These are phyloP conservation scores for Keiferia lycopersicella DNA, from an alignment of 2,888 invertebrate species.

Conservation along the genomic window DNA sequence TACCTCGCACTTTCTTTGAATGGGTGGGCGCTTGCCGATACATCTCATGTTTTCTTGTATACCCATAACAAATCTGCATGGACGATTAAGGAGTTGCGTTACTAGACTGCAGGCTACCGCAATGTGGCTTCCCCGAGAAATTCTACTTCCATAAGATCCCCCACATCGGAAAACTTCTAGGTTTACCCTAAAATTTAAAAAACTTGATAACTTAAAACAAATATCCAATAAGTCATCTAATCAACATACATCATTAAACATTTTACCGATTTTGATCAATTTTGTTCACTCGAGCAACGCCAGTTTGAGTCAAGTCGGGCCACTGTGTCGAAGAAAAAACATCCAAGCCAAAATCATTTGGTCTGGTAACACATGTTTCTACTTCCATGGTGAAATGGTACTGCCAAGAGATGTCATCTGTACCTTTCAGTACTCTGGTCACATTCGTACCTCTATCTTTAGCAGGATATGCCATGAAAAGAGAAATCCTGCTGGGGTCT, in stretches of 20 bases:
- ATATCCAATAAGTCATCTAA: too few species aligned
- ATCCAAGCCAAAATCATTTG: constrained; percentile 85
- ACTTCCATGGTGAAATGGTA: constrained; percentile 88
- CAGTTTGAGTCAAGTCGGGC: constrained; percentile 77
- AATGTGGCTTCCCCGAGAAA: constrained; percentile 81
- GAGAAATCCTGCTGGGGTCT: constrained; percentile 36
- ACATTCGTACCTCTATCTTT: constrained; percentile 61
- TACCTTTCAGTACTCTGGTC: constrained; percentile 79
- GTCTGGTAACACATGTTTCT: constrained; percentile 80
- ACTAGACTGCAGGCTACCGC: constrained; percentile 87
- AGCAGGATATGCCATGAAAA: constrained; percentile 51
- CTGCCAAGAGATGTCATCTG: constrained; percentile 79
- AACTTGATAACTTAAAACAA: too few species aligned
- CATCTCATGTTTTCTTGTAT: constrained; percentile 87
- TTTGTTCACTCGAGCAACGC: constrained; percentile 73
- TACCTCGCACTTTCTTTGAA: constrained; percentile 84
- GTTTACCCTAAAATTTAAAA: constrained; percentile 48
- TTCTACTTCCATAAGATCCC: constrained; percentile 87
- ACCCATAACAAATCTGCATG: constrained; percentile 86
- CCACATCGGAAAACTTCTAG: constrained; percentile 54
- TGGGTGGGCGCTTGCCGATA: constrained; percentile 84
- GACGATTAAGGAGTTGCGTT: constrained; percentile 82
- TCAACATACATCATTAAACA: not conserved
- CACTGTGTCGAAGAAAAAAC: constrained; percentile 82
- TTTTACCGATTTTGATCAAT: constrained; percentile 81